Evolutionary conservation across 2,113 vertebrate species (phyloP).

Genomic region (Gallinago paraguaiae): DNA sequence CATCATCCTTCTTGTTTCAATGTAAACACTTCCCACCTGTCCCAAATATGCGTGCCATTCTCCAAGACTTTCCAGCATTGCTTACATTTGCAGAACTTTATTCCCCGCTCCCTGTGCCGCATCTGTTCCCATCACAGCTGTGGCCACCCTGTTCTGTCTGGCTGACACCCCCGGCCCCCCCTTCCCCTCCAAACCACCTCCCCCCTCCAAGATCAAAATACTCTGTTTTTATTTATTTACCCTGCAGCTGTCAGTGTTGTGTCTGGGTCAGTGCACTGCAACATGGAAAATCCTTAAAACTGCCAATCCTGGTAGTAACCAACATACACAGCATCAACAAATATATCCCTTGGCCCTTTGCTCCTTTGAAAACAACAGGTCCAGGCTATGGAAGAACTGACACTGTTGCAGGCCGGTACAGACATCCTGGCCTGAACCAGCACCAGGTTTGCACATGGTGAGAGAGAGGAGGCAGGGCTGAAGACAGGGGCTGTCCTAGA

Average conservation of each 20-base stretch:
- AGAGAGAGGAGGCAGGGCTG: not conserved
- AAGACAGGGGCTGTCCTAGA: not conserved
- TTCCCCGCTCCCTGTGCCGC: slow-evolving; percentile 67
- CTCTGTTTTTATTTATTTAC: slow-evolving; percentile 91
- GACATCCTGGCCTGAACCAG: not conserved
- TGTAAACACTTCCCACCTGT: slow-evolving; percentile 94
- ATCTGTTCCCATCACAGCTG: slow-evolving; percentile 87
- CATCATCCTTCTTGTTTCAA: slow-evolving; percentile 80
- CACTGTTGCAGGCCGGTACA: not conserved
- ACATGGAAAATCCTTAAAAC: slow-evolving; percentile 83
- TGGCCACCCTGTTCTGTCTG: slow-evolving; percentile 68
- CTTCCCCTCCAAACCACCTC: slow-evolving; percentile 2
- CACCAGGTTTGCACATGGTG: accelerated
- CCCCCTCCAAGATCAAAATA: slow-evolving; percentile 78
- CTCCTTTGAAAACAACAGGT: slow-evolving; percentile 24
- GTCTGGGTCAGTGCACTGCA: slow-evolving; percentile 85
- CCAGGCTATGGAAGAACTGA: slow-evolving; percentile 24
- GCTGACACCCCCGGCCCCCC: slow-evolving; percentile 47
- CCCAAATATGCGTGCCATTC: slow-evolving; percentile 81
- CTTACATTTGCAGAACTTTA: slow-evolving; percentile 77
- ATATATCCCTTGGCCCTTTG: slow-evolving; percentile 67
- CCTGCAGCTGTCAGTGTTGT: slow-evolving; percentile 96
- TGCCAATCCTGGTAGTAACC: slow-evolving; percentile 81
- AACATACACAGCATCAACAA: slow-evolving; percentile 73
- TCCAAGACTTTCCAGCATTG: slow-evolving; percentile 82